phyloP scores from a whole-genome alignment of 2,888 invertebrate species.

The Brachyopa scutellaris region DNA sequence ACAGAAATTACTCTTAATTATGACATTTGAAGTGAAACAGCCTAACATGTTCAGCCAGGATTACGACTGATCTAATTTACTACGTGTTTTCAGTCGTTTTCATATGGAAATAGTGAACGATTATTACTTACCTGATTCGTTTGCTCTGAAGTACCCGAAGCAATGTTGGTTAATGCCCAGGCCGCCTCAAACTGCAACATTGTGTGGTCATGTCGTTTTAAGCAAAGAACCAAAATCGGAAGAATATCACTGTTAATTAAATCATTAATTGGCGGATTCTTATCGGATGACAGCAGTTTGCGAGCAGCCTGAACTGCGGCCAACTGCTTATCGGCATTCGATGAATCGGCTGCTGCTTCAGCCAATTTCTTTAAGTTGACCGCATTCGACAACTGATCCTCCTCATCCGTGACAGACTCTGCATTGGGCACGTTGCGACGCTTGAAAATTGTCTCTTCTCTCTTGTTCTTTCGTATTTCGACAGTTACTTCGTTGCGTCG shows the following conservation, averaged over 20 bases:
- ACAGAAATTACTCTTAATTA: no score
- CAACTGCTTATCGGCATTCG: constrained; percentile 91
- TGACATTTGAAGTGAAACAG: no score
- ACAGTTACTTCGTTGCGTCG: constrained; percentile 98
- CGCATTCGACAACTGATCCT: constrained; percentile 86
- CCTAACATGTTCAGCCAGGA: no score
- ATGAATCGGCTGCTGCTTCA: constrained; percentile 90
- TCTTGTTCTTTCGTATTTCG: constrained; percentile 98
- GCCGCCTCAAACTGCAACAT: constrained; percentile 98
- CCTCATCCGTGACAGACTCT: constrained; percentile 91
- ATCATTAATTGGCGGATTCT: constrained; percentile 99
- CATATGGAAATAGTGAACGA: no score
- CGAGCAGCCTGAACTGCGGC: constrained; percentile 97
- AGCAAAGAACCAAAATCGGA: constrained; percentile 95
- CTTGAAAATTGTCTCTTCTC: constrained; percentile 98
- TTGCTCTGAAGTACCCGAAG: constrained; percentile 96
- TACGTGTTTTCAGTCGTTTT: no score
- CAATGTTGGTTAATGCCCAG: constrained; percentile 98
- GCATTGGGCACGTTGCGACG: constrained; percentile 95
- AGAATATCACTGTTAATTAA: constrained; percentile 96
- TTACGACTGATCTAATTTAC: no score
- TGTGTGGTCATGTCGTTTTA: constrained; percentile 92
- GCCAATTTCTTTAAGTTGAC: constrained; percentile 92
- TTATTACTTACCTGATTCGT: constrained; percentile 88
- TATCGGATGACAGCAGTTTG: constrained; percentile 97